phyloP scores from a whole-genome alignment of 2,888 invertebrate genomes.

The Drosophila niveifrons region DNA sequence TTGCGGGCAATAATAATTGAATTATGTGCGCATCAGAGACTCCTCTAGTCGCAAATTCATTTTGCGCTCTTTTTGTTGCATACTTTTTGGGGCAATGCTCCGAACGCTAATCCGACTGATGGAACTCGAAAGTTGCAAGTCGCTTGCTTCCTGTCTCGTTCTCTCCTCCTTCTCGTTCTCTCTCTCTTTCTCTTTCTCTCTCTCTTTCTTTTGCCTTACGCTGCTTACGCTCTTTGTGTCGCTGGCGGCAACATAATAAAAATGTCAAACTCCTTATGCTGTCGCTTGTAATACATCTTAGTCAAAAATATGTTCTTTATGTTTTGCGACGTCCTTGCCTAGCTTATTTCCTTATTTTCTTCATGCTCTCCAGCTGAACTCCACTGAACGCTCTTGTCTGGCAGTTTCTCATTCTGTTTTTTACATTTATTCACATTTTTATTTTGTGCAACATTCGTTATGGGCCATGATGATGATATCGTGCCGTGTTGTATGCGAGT shows the following conservation, averaged over 20 bases:
- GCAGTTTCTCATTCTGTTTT: constrained; percentile 19
- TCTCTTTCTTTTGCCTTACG: neutral
- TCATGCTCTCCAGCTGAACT: neutral
- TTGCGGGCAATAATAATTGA: constrained; percentile 71
- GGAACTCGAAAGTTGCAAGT: constrained; percentile 45
- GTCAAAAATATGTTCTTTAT: constrained; percentile 74
- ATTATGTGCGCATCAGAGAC: constrained; percentile 64
- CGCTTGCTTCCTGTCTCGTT: neutral
- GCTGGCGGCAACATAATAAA: constrained; percentile 71
- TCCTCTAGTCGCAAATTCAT: constrained; percentile 38
- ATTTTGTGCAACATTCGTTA: constrained; percentile 70
- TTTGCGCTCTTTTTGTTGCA: constrained; percentile 38
- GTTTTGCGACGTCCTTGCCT: constrained; percentile 41
- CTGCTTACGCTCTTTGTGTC: constrained; percentile 5
- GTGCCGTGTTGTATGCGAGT: constrained; percentile 54
- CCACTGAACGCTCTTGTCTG: constrained; percentile 24
- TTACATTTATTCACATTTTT: constrained; percentile 33
- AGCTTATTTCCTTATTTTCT: constrained; percentile 53
- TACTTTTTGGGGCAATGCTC: constrained; percentile 15
- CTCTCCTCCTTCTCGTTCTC: neutral
- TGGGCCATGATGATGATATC: constrained; percentile 64
- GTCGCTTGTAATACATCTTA: constrained; percentile 79
- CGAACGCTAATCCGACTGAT: constrained; percentile 34
- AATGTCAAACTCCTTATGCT: constrained; percentile 81
- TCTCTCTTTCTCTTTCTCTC: neutral